Conservation (phyloP, 2,113 vertebrate species). For the Chaetodon auriga region DNA sequence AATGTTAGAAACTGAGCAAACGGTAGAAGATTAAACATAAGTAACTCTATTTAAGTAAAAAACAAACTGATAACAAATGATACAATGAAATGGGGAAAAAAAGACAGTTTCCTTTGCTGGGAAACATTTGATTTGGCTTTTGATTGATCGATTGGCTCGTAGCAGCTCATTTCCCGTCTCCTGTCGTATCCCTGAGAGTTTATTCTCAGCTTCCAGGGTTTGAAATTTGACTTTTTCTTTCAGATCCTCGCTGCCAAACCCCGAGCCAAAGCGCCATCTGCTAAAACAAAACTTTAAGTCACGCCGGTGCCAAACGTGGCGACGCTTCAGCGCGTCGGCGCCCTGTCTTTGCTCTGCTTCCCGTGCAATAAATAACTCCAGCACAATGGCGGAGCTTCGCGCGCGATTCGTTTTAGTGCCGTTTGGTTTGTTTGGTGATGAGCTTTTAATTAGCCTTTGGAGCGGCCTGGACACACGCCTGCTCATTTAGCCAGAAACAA, state of each 20-base stretch:
- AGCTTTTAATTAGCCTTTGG: constrained; percentile 55
- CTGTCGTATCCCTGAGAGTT: neutral
- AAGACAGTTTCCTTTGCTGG: no score
- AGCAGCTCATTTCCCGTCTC: neutral
- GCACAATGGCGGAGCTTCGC: neutral
- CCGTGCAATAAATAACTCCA: constrained; percentile 47
- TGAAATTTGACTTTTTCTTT: constrained; percentile 10
- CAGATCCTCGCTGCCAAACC: constrained; percentile 12
- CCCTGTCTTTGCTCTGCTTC: constrained; percentile 42
- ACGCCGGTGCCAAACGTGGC: constrained; percentile 52
- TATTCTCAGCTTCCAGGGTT: constrained; percentile 44
- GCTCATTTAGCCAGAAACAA: constrained; percentile 45
- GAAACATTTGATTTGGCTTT: neutral
- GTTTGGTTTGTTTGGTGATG: constrained; percentile 51
- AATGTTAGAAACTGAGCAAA: no score
- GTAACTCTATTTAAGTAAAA: no score
- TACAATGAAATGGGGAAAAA: no score
- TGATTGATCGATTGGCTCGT: neutral
- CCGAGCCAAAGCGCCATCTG: constrained; percentile 72
- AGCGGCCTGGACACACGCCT: constrained; percentile 37
- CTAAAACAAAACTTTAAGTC: constrained; percentile 44
- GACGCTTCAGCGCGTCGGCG: neutral
- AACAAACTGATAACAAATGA: no score
- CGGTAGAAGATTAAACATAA: no score
- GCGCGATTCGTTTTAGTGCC: constrained; percentile 17